Conservation (phyloP, 2,888 invertebrate species). For the Unio pictorum region DNA sequence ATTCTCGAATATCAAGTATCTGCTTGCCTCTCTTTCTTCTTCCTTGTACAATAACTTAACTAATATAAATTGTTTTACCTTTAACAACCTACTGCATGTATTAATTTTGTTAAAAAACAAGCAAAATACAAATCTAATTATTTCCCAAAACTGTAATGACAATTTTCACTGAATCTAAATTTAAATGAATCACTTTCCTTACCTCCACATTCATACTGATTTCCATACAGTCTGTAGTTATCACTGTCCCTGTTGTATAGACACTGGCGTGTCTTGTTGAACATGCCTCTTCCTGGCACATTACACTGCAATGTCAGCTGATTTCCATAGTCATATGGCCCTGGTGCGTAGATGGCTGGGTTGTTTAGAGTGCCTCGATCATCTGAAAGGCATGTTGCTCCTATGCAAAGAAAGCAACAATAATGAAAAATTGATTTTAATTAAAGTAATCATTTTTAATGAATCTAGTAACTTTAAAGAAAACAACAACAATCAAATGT, state of each 20-base stretch:
- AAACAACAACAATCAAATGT: no score
- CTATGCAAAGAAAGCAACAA: conserved; percentile 25
- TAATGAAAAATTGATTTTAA: no score
- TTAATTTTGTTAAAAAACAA: no score
- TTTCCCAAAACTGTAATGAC: no score
- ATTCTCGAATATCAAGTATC: no score
- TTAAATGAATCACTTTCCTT: conserved; percentile 9
- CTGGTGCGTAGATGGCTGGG: conserved; percentile 13
- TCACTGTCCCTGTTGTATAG: conserved; percentile 38
- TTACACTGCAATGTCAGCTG: conserved; percentile 46
- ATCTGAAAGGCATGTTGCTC: conserved; percentile 16
- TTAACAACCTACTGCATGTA: no score
- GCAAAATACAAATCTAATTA: no score
- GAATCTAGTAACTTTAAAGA: no score
- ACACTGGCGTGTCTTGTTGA: conserved; percentile 44
- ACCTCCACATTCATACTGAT: conserved; percentile 59
- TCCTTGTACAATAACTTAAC: no score
- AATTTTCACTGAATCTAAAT: background rate
- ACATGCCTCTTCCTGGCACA: conserved; percentile 24
- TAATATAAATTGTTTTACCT: no score
- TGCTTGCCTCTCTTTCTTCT: no score
- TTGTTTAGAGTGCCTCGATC: conserved; percentile 5
- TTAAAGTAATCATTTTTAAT: no score
- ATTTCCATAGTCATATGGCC: conserved; percentile 33
- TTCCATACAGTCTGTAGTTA: conserved; percentile 51